These are phyloP conservation scores for Odontophorus gujanensis DNA, from an alignment of 2,113 vertebrate genomes.

Conservation along the genomic window DNA sequence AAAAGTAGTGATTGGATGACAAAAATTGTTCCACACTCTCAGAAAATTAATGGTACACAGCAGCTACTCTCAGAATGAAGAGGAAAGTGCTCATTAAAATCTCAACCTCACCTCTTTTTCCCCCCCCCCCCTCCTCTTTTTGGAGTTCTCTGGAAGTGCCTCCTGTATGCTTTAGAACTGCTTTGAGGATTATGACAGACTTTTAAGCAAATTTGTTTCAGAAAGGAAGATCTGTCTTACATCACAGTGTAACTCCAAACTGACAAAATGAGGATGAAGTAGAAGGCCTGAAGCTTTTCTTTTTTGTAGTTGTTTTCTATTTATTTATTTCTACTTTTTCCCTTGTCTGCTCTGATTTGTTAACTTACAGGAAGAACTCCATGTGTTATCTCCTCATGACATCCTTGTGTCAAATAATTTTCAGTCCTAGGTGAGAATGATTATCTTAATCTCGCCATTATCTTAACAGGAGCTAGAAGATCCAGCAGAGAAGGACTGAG, in stretches of 20 bases:
- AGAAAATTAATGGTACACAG: not conserved
- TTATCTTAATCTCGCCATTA: not conserved
- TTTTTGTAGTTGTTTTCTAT: not conserved
- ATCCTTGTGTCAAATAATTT: not conserved
- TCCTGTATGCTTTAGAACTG: not conserved
- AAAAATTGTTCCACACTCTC: not conserved
- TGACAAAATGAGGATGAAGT: not conserved
- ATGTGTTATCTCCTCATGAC: not conserved
- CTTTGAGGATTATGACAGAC: conserved; percentile 4
- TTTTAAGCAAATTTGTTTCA: conserved; percentile 50
- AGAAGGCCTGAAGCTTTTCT: not conserved
- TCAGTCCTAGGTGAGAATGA: not conserved
- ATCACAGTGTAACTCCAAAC: not conserved
- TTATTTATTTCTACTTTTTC: no score
- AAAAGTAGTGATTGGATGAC: not conserved
- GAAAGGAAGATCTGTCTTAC: conserved; percentile 50
- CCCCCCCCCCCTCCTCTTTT: not conserved
- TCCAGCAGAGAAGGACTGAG: not conserved
- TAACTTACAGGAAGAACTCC: not conserved
- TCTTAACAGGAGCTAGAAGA: not conserved
- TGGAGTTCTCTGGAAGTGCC: not conserved
- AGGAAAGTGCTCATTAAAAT: not conserved
- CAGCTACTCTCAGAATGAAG: not conserved
- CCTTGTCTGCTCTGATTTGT: not conserved
- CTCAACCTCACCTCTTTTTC: not conserved